Conservation (phyloP, 2,888 invertebrate genomes). For the Troides oblongomaculatus region DNA sequence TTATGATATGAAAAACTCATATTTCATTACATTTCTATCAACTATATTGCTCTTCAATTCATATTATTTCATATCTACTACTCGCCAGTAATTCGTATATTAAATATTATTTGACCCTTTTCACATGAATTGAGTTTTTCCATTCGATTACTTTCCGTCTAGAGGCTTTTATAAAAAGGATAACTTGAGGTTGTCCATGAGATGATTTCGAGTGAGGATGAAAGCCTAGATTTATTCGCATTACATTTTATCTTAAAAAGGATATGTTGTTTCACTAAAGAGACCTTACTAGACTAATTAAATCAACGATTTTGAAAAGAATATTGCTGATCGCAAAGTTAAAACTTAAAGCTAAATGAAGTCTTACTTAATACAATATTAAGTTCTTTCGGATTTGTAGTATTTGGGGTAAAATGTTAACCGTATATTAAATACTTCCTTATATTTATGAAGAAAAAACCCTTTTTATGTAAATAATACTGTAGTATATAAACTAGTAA, state of each 20-base stretch:
- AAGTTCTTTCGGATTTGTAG: too few relatives aligned
- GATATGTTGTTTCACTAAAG: not conserved
- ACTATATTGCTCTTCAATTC: not conserved
- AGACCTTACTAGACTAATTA: not conserved
- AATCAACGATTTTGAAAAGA: too few relatives aligned
- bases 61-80: not conserved
- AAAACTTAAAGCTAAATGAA: too few relatives aligned
- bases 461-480: too few relatives aligned
- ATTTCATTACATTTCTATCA: not conserved
- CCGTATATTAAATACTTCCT: too few relatives aligned
- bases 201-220: constrained; percentile 17
- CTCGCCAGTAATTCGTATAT: constrained; percentile 10
- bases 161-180: constrained; percentile 23
- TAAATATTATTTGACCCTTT: constrained; percentile 23
- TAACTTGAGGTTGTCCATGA: constrained; percentile 20
- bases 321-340: not conserved
- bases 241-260: constrained; percentile 1
- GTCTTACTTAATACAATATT: too few relatives aligned
- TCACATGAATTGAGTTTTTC: constrained; percentile 28
- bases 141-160: constrained; percentile 28
- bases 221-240: constrained; percentile 12
- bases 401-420: too few relatives aligned
- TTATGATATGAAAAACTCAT: not conserved
- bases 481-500: too few relatives aligned
- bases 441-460: too few relatives aligned